A percentile compares a stretch with the other conserved stretches of the same genome.
phyloP scores from a whole-genome alignment of 2,113 vertebrate species.

The Larimichthys crocea region DNA sequence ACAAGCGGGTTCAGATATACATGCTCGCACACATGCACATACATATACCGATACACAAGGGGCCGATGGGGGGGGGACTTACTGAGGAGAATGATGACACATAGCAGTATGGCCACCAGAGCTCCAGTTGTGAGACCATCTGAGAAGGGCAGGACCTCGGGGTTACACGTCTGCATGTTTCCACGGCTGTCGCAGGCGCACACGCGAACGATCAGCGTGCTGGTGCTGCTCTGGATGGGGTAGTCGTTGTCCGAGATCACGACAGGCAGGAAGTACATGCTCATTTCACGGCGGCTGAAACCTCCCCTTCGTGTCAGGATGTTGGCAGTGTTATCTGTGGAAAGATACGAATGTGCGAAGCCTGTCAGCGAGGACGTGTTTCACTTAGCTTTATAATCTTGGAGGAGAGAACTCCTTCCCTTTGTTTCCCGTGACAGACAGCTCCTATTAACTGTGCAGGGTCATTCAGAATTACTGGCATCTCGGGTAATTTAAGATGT shows the following conservation, averaged over 20 bases:
- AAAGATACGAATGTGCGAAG: conserved; percentile 14
- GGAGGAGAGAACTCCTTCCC: background rate
- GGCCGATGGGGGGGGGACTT: conserved; percentile 68
- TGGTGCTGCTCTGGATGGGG: conserved; percentile 95
- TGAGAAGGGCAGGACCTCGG: conserved; percentile 90
- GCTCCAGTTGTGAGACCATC: conserved; percentile 93
- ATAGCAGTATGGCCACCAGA: conserved; percentile 91
- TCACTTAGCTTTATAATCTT: background rate
- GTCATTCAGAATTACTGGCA: background rate
- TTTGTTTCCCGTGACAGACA: background rate
- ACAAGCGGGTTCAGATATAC: background rate
- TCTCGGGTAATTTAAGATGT: background rate
- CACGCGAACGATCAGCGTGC: conserved; percentile 90
- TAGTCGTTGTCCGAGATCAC: conserved; percentile 97
- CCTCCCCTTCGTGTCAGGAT: conserved; percentile 94
- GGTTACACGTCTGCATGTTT: conserved; percentile 91
- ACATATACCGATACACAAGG: background rate
- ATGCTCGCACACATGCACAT: background rate
- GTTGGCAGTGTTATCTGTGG: conserved; percentile 95
- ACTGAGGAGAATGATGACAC: conserved; percentile 93
- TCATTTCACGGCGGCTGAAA: conserved; percentile 93
- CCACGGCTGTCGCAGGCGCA: conserved; percentile 91
- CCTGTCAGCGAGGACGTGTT: background rate
- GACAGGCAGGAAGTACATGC: conserved; percentile 91
- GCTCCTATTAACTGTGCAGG: background rate